Evolutionary conservation across 2,113 vertebrate species (phyloP).

Genomic region (Ptyas mucosa): DNA sequence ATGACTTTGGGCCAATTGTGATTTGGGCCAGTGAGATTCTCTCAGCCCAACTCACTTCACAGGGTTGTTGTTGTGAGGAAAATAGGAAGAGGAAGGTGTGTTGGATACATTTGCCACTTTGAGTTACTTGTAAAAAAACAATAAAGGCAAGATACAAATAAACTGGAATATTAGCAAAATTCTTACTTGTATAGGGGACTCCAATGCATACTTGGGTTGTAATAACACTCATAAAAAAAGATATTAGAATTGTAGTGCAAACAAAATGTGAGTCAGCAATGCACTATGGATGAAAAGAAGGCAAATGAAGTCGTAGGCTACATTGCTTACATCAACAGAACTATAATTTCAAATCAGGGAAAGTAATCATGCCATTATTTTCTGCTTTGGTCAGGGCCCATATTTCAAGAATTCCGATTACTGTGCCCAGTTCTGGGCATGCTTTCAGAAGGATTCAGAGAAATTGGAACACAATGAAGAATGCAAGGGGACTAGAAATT

Average conservation of each 20-base stretch:
- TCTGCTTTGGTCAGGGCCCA: neutral
- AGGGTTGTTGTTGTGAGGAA: neutral
- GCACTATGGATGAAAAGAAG: neutral
- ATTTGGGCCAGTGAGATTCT: neutral
- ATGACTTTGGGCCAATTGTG: neutral
- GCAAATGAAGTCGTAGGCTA: neutral
- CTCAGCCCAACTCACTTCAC: neutral
- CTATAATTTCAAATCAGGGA: neutral
- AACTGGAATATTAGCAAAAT: neutral
- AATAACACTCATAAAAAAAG: neutral
- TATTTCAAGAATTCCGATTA: neutral
- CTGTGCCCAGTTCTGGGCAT: neutral
- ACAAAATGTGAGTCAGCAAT: neutral
- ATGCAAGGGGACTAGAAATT: neutral
- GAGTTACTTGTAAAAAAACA: neutral
- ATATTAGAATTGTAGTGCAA: neutral
- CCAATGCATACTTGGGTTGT: neutral
- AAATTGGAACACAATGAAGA: neutral
- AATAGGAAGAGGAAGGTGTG: neutral
- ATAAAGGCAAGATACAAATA: neutral
- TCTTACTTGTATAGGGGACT: neutral
- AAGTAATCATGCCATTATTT: neutral
- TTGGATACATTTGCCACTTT: neutral
- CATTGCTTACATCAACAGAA: neutral
- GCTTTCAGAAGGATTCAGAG: neutral